Conservation (phyloP, 2,113 vertebrate species). For the Alligator mississippiensis region DNA sequence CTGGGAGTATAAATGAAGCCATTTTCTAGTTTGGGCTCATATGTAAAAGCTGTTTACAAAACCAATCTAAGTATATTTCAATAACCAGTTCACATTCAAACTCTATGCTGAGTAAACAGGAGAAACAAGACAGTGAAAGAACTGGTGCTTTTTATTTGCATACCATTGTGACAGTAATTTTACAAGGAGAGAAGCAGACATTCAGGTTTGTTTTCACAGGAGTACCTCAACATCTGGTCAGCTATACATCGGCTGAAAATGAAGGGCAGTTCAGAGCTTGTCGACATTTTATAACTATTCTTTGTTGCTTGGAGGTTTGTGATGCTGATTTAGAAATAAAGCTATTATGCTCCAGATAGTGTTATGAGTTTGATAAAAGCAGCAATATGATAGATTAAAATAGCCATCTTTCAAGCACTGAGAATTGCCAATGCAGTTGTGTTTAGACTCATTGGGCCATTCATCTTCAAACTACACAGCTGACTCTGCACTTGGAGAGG, state of each 20-base stretch:
- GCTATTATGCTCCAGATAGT: background rate
- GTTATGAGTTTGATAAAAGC: conserved; percentile 28
- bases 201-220: conserved; percentile 28
- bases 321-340: conserved; percentile 56
- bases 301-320: background rate
- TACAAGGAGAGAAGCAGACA: background rate
- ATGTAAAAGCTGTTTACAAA: background rate
- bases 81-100: background rate
- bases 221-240: background rate
- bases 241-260: conserved; percentile 15
- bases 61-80: background rate
- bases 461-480: conserved; percentile 53
- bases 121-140: background rate
- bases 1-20: background rate
- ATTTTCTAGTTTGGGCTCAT: background rate
- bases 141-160: background rate
- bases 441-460: conserved; percentile 21
- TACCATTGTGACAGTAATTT: background rate
- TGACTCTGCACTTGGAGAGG: conserved; percentile 58
- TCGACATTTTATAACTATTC: background rate
- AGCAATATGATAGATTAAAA: background rate
- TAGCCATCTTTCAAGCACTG: background rate
- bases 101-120: background rate
- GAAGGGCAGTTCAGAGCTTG: background rate
- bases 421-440: conserved; percentile 17